These are phyloP conservation scores for Gymnothorax reevesii DNA, from an alignment of 2,797 vertebrate genomes.

Conservation along the genomic window DNA sequence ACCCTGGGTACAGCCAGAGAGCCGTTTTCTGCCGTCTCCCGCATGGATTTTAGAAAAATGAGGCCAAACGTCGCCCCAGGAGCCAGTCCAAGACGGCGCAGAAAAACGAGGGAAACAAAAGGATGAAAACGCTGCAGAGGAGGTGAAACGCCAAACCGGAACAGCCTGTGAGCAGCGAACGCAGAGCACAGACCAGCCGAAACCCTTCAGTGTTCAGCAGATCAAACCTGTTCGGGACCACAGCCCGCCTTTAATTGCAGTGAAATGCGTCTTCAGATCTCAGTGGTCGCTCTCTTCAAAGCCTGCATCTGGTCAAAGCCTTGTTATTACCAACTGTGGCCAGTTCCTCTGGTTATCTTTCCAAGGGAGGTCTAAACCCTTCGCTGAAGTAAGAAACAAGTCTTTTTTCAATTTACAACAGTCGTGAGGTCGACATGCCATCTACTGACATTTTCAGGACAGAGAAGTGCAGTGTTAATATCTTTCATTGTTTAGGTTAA, in stretches of 20 bases:
- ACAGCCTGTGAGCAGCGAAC: background rate
- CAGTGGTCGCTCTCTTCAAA: background rate
- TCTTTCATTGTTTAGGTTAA: background rate
- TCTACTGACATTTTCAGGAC: background rate
- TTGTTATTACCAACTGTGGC: background rate
- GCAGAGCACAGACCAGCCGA: background rate
- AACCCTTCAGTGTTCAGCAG: background rate
- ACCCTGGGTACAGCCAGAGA: background rate
- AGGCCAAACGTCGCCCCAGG: background rate
- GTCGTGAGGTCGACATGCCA: background rate
- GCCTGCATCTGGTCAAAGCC: background rate
- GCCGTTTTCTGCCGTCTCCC: background rate
- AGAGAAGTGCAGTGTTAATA: background rate
- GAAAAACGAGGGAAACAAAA: background rate
- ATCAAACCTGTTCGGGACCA: background rate
- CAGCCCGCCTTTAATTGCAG: background rate
- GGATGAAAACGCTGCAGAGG: background rate
- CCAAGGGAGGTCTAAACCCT: background rate
- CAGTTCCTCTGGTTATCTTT: background rate
- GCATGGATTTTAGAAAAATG: background rate
- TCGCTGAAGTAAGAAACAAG: background rate
- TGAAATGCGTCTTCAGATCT: background rate
- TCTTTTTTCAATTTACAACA: background rate
- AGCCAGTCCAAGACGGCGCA: background rate
- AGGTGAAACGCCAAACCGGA: background rate